Percentiles rank a stretch among this genome's conserved stretches.
phyloP scores from a whole-genome alignment of 2,113 vertebrate genomes.

The Butorides virescens region DNA sequence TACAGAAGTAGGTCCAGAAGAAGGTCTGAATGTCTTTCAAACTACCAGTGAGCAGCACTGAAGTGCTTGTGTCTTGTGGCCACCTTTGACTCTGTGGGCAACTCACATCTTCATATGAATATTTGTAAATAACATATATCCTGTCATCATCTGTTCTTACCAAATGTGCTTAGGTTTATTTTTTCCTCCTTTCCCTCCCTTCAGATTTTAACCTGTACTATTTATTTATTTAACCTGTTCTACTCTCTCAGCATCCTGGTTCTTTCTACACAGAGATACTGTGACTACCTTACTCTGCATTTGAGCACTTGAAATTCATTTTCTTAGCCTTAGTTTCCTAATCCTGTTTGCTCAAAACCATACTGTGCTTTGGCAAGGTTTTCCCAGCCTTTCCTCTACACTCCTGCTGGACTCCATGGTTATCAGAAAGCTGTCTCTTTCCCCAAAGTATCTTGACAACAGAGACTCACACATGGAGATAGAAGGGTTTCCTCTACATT shows the following conservation, averaged over 20 bases:
- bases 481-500: background rate
- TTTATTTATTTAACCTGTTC: background rate
- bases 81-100: background rate
- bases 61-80: background rate
- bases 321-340: background rate
- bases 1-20: background rate
- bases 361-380: background rate
- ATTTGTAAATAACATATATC: background rate
- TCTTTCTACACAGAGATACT: background rate
- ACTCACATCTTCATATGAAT: background rate
- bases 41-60: background rate
- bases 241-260: background rate
- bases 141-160: background rate
- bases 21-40: background rate
- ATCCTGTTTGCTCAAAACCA: background rate
- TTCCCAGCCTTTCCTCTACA: background rate
- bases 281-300: background rate
- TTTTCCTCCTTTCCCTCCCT: background rate
- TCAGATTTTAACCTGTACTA: background rate
- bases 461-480: background rate
- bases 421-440: background rate
- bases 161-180: background rate
- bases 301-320: background rate
- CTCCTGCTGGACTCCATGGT: background rate
- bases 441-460: background rate